Conservation (phyloP, 2,797 vertebrate species). For the Sebastes steindachneri region DNA sequence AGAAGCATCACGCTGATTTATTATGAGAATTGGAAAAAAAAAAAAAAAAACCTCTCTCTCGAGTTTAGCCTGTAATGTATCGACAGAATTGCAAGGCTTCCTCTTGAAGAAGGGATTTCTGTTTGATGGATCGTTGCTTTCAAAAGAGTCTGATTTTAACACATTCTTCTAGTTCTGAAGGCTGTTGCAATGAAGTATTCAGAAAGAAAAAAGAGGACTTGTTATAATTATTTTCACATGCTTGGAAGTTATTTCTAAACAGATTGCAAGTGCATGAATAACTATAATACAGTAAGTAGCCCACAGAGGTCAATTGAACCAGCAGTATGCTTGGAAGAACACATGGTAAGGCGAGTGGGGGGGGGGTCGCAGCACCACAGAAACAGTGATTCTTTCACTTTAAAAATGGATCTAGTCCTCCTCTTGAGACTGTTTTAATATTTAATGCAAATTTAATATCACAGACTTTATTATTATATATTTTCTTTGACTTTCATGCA, state of each 20-base stretch:
- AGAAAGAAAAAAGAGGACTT: slow-evolving; percentile 3
- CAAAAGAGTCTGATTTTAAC: slow-evolving; percentile 18
- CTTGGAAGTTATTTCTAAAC: slow-evolving; percentile 11
- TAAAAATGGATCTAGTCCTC: slow-evolving; percentile 36
- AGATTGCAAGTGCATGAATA: slow-evolving; percentile 6
- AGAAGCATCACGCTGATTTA: slow-evolving; percentile 36
- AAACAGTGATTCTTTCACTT: slow-evolving; percentile 33
- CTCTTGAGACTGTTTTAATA: slow-evolving; percentile 53
- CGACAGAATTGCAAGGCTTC: slow-evolving; percentile 31
- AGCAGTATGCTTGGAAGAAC: slow-evolving; percentile 7
- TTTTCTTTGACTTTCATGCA: neutral
- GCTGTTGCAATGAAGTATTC: neutral
- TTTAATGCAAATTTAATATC: slow-evolving; percentile 54
- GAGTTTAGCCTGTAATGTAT: slow-evolving; percentile 25
- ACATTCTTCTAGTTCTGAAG: slow-evolving; percentile 5
- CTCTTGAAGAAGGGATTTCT: slow-evolving; percentile 26
- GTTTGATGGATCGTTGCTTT: slow-evolving; percentile 52
- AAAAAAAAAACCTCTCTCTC: neutral
- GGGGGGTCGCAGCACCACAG: neutral
- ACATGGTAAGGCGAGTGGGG: neutral
- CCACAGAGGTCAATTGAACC: slow-evolving; percentile 33
- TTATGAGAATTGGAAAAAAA: slow-evolving; percentile 3
- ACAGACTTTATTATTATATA: neutral
- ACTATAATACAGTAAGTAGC: slow-evolving; percentile 26
- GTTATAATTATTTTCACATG: slow-evolving; percentile 13